Evolutionary conservation across 2,113 vertebrate species (phyloP).

Genomic region (Chaenocephalus aceratus): DNA sequence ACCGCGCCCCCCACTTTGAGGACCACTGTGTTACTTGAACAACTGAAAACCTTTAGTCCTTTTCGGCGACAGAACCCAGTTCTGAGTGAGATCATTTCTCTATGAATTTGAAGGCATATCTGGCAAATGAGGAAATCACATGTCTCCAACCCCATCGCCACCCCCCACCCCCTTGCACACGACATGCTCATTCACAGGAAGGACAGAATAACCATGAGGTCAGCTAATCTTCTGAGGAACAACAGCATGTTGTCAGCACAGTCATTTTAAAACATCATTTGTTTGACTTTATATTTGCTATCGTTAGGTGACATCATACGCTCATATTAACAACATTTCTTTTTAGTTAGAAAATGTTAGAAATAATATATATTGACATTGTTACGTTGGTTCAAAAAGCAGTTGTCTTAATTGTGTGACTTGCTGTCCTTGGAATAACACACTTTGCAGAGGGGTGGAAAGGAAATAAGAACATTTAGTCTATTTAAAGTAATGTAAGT

Average conservation of each 20-base stretch:
- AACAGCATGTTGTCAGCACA: not conserved
- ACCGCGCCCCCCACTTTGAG: too few relatives aligned
- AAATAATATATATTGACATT: not conserved
- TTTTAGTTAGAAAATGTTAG: not conserved
- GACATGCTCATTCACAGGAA: not conserved
- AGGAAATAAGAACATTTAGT: not conserved
- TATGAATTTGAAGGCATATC: not conserved
- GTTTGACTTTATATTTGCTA: not conserved
- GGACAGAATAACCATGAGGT: not conserved
- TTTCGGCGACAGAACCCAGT: too few relatives aligned
- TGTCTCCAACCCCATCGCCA: not conserved
- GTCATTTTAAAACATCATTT: not conserved
- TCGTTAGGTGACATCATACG: not conserved
- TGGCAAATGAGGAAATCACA: slow-evolving; percentile 1
- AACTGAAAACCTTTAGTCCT: not conserved
- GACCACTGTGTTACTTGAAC: not conserved
- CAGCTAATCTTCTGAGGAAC: slow-evolving; percentile 7
- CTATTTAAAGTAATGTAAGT: not conserved
- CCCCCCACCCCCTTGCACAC: not conserved
- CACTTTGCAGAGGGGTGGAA: not conserved
- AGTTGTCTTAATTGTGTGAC: not conserved
- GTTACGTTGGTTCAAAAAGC: not conserved
- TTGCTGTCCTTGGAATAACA: too few relatives aligned
- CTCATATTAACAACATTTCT: not conserved
- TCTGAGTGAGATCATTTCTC: not conserved